These are phyloP conservation scores for Tursiops truncatus DNA, from an alignment of 2,113 vertebrate genomes.

Conservation along the genomic window DNA sequence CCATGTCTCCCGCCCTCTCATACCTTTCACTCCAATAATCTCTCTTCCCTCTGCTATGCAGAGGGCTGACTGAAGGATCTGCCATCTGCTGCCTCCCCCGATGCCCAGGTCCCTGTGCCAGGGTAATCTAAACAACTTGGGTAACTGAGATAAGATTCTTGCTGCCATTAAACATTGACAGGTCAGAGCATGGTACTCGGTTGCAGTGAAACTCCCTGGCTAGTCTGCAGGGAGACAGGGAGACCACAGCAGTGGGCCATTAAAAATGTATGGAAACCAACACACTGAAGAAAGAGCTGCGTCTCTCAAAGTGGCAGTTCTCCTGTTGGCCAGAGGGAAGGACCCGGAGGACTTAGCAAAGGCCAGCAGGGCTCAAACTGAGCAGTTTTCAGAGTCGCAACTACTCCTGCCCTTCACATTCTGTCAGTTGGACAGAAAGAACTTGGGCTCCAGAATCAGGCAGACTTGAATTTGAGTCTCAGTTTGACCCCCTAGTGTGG, in stretches of 20 bases:
- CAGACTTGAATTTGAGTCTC: background rate
- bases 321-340: background rate
- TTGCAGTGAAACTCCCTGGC: conserved; percentile 51
- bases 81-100: conserved; percentile 73
- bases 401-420: background rate
- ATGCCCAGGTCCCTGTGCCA: conserved; percentile 49
- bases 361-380: background rate
- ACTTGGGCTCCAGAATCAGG: background rate
- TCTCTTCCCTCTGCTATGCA: background rate
- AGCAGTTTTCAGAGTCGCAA: background rate
- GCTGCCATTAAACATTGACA: conserved; percentile 77
- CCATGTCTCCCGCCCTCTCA: background rate
- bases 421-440: background rate
- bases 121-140: conserved; percentile 68
- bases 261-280: conserved; percentile 55
- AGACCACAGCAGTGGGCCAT: conserved; percentile 39
- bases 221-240: background rate
- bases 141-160: conserved; percentile 64
- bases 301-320: conserved; percentile 1
- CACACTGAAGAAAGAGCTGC: background rate
- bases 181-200: background rate
- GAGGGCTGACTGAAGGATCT: background rate
- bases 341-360: background rate
- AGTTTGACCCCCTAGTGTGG: background rate
- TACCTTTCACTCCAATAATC: background rate